Percentiles rank a stretch among this genome's conserved stretches.
Evolutionary conservation across 1,140 invertebrate species (phyloP).

Genomic region (Agrilus planipennis): DNA sequence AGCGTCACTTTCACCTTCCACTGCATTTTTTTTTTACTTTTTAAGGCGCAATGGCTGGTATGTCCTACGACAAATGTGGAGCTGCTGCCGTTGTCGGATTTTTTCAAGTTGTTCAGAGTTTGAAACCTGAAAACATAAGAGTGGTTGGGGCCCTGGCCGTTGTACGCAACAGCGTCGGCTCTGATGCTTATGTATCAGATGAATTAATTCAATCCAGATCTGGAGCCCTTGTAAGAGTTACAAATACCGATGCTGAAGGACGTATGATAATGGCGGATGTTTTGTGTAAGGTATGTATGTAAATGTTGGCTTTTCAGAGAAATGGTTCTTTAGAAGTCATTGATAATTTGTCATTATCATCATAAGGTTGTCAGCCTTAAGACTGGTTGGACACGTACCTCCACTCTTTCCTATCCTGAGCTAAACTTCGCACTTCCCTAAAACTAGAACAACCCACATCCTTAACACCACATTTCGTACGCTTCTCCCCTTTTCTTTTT

Average conservation of each 20-base stretch:
- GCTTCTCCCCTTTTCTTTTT: no score
- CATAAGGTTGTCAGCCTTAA: no score
- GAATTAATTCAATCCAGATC: slow-evolving; percentile 81
- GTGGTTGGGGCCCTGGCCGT: slow-evolving; percentile 77
- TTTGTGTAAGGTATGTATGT: slow-evolving; percentile 61
- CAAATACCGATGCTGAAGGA: slow-evolving; percentile 94
- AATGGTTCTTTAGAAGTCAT: no score
- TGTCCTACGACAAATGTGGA: slow-evolving; percentile 96
- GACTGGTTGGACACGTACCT: no score
- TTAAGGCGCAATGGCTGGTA: slow-evolving; percentile 84
- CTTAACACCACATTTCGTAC: no score
- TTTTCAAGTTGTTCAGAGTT: slow-evolving; percentile 55
- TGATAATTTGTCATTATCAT: no score
- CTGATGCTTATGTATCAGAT: slow-evolving; percentile 83
- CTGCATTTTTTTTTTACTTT: slow-evolving; percentile 44
- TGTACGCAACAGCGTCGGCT: slow-evolving; percentile 80
- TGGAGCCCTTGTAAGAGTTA: slow-evolving; percentile 72
- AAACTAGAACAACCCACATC: no score
- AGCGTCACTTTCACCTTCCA: no score
- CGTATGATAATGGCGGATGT: slow-evolving; percentile 92
- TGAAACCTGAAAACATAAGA: slow-evolving; percentile 72
- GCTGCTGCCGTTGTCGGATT: slow-evolving; percentile 90
- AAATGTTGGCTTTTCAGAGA: no score
- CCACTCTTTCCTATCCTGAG: no score
- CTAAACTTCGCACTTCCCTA: no score